Base-by-base conservation (phyloP, 2,888 invertebrate genomes). In the Hypena proboscidalis region DNA sequence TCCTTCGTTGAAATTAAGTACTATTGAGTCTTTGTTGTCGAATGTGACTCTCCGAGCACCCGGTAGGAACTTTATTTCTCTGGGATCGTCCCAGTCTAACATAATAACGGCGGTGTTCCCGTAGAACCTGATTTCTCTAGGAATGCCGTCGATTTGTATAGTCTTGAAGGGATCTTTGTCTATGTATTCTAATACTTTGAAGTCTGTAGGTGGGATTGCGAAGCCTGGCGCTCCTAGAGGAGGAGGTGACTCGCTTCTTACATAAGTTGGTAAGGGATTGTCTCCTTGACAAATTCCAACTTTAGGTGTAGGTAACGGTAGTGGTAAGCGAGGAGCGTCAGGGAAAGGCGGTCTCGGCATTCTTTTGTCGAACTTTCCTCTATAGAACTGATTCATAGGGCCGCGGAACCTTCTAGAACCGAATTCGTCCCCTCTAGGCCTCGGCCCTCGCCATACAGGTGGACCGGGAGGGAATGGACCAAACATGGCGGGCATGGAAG, bases 121-220 rank as follows among this genome's bases (percentile, higher is more conserved):
- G 70, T 98, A 97, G 69, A 96, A 97, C 10, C 97, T 90, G 29
- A 97, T 96, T 74, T 97, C 97, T 58, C 96, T 92, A 0, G 95
- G 94, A 9, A 94, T 86, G 0, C 95, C 95, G 74, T 97, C 97
- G 27, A 98, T 97, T 45, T 94, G 94, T 20, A 97, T 96, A 3
- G 95, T 94, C 62, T 95, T 95, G 59, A 95, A 94, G 0, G 95
- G 93, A 70, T 96, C 96, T 37, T 82, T 83, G 23, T 90, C 87
- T 6, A 91, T 88, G 53, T 83, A 91, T 39, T 91, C 92, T 14
- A 91, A 34, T 10, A 90, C 62, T 49, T 68, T 77, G 41, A 68
- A 78, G 61, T 88, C 84, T 0, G 90, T 84, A 0, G 85, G 80
- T 1, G 89, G 90, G 19, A 89, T 74, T 3, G 67, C 42, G 8